Evolutionary conservation across 2,888 invertebrate genomes (phyloP), one percentile per base, ranked within the genome.

Genomic region (Liposcelis brunnea): DNA sequence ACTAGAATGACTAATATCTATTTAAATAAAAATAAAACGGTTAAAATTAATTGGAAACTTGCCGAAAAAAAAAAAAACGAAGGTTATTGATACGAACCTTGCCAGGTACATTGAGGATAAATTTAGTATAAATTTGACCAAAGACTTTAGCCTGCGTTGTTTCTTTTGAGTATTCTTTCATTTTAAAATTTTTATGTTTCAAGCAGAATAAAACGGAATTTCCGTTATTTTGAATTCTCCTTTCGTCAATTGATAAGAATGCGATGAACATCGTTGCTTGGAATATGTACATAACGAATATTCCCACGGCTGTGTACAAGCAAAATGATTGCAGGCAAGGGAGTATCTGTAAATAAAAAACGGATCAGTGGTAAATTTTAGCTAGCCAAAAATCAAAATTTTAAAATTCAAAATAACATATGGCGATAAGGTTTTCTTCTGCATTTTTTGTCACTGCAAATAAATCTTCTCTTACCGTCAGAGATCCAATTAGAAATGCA

Each of bases 311-410:
- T 11, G 84, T 83, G 59, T 82, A 86, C 43, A 85, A 68, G 59
- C 87, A 86, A 59, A 83, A 86, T 0, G 85, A 83, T 60, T 79
- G 75, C 31, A 87, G 64, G 2, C 81, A 81, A 15, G 86, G 86
- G 48, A 87, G 64, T 54, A 83, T 77, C 77, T 77, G 55, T 16
- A 66, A 62, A 11, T 18, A 42, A 45, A 37, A 31, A 44, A 32
- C 10, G 35, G 31, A 31, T 33, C 19, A 19, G 44, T 38, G 10
- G 26, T 43, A 33, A 46, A 5, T n/a, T n/a, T n/a, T n/a, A n/a
- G n/a, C n/a, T n/a, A n/a, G n/a, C 15, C 7, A 49, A 12, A 31
- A 12, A 44, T 32, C 19, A 10, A 33, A 15, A 15, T 11, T 18
- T 11, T 34, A 45, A 33, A 15, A 36, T 19, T n/a, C 19, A 38